A percentile compares a stretch with the other conserved stretches of the same genome.
Conservation (phyloP, 2,113 vertebrate species). For the Chinchilla lanigera region DNA sequence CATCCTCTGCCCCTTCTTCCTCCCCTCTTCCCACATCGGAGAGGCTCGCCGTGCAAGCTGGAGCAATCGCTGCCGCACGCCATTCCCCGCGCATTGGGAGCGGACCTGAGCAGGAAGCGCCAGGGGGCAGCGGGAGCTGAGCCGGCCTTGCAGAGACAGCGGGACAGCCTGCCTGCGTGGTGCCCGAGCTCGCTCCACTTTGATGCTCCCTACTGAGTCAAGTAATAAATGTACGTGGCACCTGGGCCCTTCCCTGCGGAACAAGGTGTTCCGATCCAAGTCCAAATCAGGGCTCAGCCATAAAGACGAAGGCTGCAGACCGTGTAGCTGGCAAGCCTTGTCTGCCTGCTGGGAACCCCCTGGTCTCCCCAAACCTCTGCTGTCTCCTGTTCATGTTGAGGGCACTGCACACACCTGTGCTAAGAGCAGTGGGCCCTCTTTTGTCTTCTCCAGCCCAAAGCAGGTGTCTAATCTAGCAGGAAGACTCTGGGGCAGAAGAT, state of each 20-base stretch:
- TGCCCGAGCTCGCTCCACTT: not conserved
- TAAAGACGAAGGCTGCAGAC: not conserved
- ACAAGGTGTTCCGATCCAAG: not conserved
- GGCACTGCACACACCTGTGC: not conserved
- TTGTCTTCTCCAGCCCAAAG: not conserved
- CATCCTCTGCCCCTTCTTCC: not conserved
- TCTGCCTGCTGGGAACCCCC: not conserved
- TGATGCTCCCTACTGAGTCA: not conserved
- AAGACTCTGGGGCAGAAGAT: not conserved
- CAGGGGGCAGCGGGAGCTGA: not conserved
- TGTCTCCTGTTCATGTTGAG: not conserved
- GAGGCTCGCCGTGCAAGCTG: not conserved
- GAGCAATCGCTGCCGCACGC: not conserved
- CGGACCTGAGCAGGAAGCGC: not conserved
- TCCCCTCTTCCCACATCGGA: not conserved
- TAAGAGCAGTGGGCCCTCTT: not conserved
- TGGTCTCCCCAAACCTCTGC: not conserved
- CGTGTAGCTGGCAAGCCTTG: not conserved
- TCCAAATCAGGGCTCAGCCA: not conserved
- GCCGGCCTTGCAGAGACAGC: not conserved
- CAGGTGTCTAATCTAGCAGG: not conserved
- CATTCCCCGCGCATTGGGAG: not conserved
- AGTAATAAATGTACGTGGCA: not conserved
- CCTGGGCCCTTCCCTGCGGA: not conserved
- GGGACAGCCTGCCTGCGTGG: not conserved